These are phyloP conservation scores for Amphiprion percula DNA, from an alignment of 2,113 vertebrate genomes.

Conservation along the genomic window DNA sequence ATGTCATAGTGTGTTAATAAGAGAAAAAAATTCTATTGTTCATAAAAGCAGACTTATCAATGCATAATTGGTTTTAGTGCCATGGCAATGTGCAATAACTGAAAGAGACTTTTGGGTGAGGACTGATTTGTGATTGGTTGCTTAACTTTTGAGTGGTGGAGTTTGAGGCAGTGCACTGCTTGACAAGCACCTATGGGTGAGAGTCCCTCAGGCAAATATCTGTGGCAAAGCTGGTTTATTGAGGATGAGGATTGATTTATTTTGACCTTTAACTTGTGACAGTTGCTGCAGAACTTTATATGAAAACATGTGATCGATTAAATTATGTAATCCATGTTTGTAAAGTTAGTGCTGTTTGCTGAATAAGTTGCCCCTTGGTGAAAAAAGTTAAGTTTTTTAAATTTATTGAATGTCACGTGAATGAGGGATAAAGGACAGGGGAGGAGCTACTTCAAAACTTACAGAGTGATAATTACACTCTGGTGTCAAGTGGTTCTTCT, in stretches of 20 bases:
- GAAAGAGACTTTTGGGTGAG: background rate
- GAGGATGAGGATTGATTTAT: background rate
- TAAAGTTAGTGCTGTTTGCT: background rate
- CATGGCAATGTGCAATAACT: background rate
- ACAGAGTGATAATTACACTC: background rate
- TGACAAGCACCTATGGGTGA: background rate
- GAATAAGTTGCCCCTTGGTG: background rate
- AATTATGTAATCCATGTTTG: background rate
- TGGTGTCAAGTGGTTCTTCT: conserved; percentile 7
- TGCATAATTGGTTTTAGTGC: background rate
- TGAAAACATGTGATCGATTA: background rate
- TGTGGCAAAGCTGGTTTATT: background rate
- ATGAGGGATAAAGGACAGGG: background rate
- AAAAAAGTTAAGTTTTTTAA: background rate
- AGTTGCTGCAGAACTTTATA: background rate
- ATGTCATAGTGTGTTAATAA: too few species aligned
- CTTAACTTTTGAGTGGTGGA: background rate
- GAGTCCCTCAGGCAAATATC: conserved; percentile 17
- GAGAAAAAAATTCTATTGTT: too few species aligned
- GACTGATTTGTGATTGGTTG: background rate
- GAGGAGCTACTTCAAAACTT: conserved; percentile 21
- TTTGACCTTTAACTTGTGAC: background rate
- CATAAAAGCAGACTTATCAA: too few species aligned
- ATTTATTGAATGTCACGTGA: background rate
- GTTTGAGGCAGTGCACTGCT: conserved; percentile 1